These are phyloP conservation scores for Microtus richardsoni DNA, from an alignment of 2,113 vertebrate species.

Conservation along the genomic window DNA sequence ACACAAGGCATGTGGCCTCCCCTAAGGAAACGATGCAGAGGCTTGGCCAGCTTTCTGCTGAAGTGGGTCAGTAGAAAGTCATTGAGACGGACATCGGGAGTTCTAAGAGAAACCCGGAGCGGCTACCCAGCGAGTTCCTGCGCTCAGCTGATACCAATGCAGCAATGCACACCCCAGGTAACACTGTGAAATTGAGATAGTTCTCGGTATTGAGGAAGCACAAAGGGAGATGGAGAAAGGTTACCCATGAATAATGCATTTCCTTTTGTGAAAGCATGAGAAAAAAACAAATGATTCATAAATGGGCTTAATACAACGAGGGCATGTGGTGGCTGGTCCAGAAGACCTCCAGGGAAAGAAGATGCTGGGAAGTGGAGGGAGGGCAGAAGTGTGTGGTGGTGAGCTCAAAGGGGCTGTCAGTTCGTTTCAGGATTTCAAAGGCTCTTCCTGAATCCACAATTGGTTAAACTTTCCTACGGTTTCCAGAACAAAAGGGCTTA, in stretches of 20 bases:
- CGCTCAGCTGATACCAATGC: constrained; percentile 5
- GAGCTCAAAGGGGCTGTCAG: constrained; percentile 31
- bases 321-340: background rate
- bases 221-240: constrained; percentile 69
- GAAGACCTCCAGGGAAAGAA: background rate
- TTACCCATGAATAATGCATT: constrained; percentile 68
- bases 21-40: constrained; percentile 1
- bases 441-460: constrained; percentile 28
- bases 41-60: background rate
- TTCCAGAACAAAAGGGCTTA: constrained; percentile 45
- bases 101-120: background rate
- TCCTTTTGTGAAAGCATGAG: constrained; percentile 54
- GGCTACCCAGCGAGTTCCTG: background rate
- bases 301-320: constrained; percentile 54
- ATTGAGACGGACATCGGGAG: constrained; percentile 13
- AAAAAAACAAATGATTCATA: constrained; percentile 68
- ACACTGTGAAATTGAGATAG: background rate
- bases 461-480: constrained; percentile 28
- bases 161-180: constrained; percentile 39
- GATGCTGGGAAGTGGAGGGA: background rate
- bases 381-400: background rate
- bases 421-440: constrained; percentile 41
- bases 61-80: constrained; percentile 35
- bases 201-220: constrained; percentile 1
- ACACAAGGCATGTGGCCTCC: background rate